Conservation (phyloP, 2,888 invertebrate species). For the Heliconius ethilla region DNA sequence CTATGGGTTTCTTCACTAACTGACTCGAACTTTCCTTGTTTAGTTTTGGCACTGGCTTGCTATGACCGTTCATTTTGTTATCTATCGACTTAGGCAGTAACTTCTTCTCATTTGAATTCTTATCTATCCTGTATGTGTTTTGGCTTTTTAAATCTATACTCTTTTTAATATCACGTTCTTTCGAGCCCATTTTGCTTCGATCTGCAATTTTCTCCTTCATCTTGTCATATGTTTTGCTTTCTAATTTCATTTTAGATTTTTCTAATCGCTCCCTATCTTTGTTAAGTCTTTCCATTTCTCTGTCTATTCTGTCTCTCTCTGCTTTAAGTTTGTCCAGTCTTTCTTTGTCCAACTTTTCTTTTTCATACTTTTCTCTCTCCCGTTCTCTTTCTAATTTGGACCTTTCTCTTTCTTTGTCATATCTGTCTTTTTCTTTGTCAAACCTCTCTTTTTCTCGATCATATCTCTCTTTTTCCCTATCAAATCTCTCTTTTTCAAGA, state of each 20-base stretch:
- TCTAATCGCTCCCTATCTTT: conserved; percentile 70
- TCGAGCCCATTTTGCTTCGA: conserved; percentile 56
- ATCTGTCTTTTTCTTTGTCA: conserved; percentile 55
- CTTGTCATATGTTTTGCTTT: conserved; percentile 57
- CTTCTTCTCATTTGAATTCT: conserved; percentile 63
- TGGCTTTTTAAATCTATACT: conserved; percentile 76
- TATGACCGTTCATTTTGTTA: conserved; percentile 63
- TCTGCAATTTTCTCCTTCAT: conserved; percentile 57
- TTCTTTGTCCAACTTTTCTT: conserved; percentile 49
- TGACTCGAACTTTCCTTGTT: conserved; percentile 51
- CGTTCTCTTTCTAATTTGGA: conserved; percentile 13
- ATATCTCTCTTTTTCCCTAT: conserved; percentile 34
- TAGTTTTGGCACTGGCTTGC: conserved; percentile 63
- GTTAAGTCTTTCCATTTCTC: conserved; percentile 70
- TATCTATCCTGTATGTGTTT: conserved; percentile 79
- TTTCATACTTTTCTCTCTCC: conserved; percentile 53
- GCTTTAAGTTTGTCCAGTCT: conserved; percentile 69
- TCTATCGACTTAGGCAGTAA: conserved; percentile 55
- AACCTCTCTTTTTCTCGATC: conserved; percentile 54
- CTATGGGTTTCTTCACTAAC: conserved; percentile 51
- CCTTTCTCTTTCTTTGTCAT: conserved; percentile 52
- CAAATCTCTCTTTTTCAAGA: conserved; percentile 50
- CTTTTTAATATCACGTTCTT: conserved; percentile 59
- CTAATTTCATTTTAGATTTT: conserved; percentile 67
- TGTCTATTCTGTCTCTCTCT: conserved; percentile 72